Evolutionary conservation across 2,888 invertebrate genomes (phyloP).

Genomic region (Drosophila kuntzei): DNA sequence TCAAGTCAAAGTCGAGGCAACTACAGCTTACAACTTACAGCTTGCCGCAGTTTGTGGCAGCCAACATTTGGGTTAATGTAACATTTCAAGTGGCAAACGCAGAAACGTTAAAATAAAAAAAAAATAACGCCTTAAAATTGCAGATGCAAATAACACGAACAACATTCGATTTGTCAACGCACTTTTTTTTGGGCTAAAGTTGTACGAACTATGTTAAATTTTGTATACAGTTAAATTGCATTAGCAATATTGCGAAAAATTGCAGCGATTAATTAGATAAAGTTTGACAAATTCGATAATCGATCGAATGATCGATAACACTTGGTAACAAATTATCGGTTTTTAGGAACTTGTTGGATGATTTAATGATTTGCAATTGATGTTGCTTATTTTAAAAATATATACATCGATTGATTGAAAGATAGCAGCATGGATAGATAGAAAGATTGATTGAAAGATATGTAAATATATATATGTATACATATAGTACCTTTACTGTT

Average conservation of each 20-base stretch:
- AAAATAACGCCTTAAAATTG: constrained; percentile 46
- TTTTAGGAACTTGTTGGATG: not conserved
- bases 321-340: not conserved
- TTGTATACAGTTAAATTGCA: constrained; percentile 13
- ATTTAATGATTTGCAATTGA: not conserved
- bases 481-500: not conserved
- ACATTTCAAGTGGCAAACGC: constrained; percentile 49
- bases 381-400: not conserved
- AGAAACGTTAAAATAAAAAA: not conserved
- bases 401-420: not conserved
- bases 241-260: constrained; percentile 25
- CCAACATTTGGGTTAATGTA: constrained; percentile 76
- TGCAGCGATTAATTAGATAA: constrained; percentile 26
- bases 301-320: constrained; percentile 13
- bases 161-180: constrained; percentile 53
- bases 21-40: constrained; percentile 16
- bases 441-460: not conserved
- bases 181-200: constrained; percentile 1
- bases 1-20: constrained; percentile 56
- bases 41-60: constrained; percentile 32
- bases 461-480: not conserved
- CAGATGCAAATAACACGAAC: constrained; percentile 51
- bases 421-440: not conserved
- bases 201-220: constrained; percentile 13
- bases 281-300: constrained; percentile 20